Base-by-base conservation (phyloP, 30 jellyfish, hydroid and myxozoan species). In the Aurelia sp. region DNA sequence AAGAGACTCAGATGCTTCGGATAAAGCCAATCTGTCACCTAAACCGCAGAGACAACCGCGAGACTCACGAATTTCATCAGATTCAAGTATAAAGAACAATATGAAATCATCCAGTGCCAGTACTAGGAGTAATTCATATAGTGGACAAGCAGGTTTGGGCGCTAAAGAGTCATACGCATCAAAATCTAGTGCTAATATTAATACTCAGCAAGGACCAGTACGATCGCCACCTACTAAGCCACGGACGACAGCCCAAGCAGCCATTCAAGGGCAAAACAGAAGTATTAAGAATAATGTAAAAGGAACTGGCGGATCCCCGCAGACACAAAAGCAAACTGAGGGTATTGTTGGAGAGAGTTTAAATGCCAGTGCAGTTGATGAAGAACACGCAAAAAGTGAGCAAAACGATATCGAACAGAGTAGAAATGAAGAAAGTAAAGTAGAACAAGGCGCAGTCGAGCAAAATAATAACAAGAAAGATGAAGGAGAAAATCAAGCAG, bases 101-200 rank as follows among this genome's bases (percentile, higher is more conserved):
- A 57, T 11, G 40, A 82, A 53, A 52, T 17, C 72, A 1, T 11
- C 63, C 27, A 33, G 51, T 22, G 66, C 66, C 51, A n/a, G 73
- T 52, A 44, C 58, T 4, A 71, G 87, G 63, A 83, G 85, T 76
- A 68, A 62, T 48, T 78, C 90, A 4, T 77, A 91, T 18, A 91
- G 81, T 72, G 98, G 86, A 21, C 89, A 69, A 48, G 67, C 84
- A 8, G 76, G 69, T 71, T 59, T 82, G 13, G 13, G 86, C 31
- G 69, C 74, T 21, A 94, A 94, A 90, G 99, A 88, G 13, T 88
- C 99, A 63, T 94, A 94, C 63, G 99, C 99, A 3, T 84, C 99
- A 6, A 94, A 88, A 53, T 94, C 96, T 18, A 74, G 90, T 31
- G 67, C 41, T 13, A 51, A 71, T 24, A 69, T 74, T 10, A 83